Evolutionary conservation across 1,140 invertebrate species (phyloP).

Genomic region (Drosophila santomea): DNA sequence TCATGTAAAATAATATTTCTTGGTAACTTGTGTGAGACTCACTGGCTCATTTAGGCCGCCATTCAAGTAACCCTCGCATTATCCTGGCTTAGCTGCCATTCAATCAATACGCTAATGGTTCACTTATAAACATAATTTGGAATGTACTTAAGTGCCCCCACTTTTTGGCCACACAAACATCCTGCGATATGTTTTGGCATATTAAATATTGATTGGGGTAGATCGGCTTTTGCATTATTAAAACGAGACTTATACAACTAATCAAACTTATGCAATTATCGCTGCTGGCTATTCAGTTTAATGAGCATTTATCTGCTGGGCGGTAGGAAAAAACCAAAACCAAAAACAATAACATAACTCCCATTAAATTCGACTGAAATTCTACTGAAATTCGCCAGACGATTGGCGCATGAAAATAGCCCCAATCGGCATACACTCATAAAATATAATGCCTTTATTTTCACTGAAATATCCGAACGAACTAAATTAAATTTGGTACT

Average conservation of each 20-base stretch:
- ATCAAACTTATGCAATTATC: constrained; percentile 78
- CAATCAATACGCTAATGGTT: background rate
- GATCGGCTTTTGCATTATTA: constrained; percentile 48
- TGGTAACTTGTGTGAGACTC: no score
- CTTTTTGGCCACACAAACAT: background rate
- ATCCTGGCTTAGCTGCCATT: background rate
- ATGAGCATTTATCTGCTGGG: constrained; percentile 43
- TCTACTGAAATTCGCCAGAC: background rate
- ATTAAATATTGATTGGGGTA: constrained; percentile 45
- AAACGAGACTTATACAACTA: constrained; percentile 58
- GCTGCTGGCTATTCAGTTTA: constrained; percentile 60
- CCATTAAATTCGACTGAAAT: constrained; percentile 23
- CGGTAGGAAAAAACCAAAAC: background rate
- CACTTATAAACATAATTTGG: constrained; percentile 17
- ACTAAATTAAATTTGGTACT: background rate
- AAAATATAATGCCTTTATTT: background rate
- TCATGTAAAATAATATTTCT: no score
- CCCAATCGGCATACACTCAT: constrained; percentile 2
- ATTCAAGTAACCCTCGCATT: background rate
- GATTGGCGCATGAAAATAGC: background rate
- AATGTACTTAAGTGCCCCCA: background rate
- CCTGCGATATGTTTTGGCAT: constrained; percentile 4
- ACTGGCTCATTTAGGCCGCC: no score
- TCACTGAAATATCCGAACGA: background rate
- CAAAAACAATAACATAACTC: constrained; percentile 4